Percentiles rank a stretch among this genome's conserved stretches.
phyloP scores from a whole-genome alignment of 1,140 invertebrate genomes.

The Pararge aegeria region DNA sequence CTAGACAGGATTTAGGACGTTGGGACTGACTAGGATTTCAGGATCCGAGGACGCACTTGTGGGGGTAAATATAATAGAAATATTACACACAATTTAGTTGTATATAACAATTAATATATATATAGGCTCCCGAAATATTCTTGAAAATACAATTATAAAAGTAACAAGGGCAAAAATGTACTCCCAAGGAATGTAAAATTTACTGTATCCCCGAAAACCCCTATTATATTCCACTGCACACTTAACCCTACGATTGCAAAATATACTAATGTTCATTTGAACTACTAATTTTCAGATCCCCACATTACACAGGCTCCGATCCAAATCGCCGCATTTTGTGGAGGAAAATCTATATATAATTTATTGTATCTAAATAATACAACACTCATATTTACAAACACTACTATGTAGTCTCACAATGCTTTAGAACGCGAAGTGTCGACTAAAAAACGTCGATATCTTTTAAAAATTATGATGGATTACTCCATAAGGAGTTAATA shows the following conservation, averaged over 20 bases:
- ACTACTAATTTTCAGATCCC: slow-evolving; percentile 64
- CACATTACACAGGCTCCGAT: slow-evolving; percentile 18
- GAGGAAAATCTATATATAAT: background rate
- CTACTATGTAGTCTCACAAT: too few relatives aligned
- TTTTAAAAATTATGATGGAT: too few relatives aligned
- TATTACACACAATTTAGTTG: slow-evolving; percentile 42
- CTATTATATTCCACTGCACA: slow-evolving; percentile 50
- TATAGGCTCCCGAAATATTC: slow-evolving; percentile 19
- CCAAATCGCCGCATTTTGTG: slow-evolving; percentile 1
- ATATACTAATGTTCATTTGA: slow-evolving; percentile 61
- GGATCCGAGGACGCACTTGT: slow-evolving; percentile 40
- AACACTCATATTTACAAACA: too few relatives aligned
- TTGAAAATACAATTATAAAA: slow-evolving; percentile 19
- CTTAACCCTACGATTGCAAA: slow-evolving; percentile 59
- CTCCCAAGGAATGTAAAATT: slow-evolving; percentile 68
- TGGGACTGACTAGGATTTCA: slow-evolving; percentile 52
- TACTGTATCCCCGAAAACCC: slow-evolving; percentile 58
- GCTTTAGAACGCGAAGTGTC: too few relatives aligned
- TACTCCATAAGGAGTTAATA: too few relatives aligned
- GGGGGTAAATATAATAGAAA: slow-evolving; percentile 35
- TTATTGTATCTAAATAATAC: background rate
- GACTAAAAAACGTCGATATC: too few relatives aligned
- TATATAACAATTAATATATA: slow-evolving; percentile 27
- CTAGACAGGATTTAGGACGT: slow-evolving; percentile 69
- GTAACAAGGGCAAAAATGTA: slow-evolving; percentile 32